These are phyloP conservation scores for Pseudopodoces humilis DNA, from an alignment of 2,113 vertebrate genomes.

Conservation along the genomic window DNA sequence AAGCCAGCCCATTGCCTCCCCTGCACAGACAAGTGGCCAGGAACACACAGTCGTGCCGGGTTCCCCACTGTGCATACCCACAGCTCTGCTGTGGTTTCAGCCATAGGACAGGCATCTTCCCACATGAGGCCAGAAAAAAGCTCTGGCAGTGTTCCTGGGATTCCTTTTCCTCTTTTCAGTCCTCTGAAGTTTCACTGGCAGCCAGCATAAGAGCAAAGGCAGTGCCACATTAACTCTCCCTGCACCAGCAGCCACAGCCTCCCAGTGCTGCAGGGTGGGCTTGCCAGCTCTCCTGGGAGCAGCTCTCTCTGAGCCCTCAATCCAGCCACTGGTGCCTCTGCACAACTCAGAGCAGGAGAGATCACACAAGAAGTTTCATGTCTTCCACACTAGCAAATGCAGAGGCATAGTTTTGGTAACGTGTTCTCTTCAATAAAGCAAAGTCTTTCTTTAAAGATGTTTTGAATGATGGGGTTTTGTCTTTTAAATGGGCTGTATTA, in stretches of 20 bases:
- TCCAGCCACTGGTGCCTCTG: accelerated
- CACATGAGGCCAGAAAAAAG: background rate
- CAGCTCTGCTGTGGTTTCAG: background rate
- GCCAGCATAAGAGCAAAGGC: background rate
- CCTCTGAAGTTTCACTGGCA: background rate
- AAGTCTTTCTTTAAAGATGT: background rate
- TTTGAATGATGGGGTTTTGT: background rate
- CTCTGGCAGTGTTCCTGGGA: background rate
- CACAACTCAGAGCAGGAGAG: background rate
- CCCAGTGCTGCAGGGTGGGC: background rate
- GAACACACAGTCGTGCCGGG: accelerated
- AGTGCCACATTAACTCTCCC: background rate
- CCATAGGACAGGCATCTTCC: background rate
- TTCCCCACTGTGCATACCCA: background rate
- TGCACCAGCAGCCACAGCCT: background rate
- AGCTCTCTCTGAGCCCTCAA: background rate
- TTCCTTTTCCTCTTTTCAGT: background rate
- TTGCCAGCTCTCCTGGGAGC: background rate
- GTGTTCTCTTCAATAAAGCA: accelerated
- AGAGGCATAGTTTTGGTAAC: accelerated
- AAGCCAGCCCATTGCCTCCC: background rate
- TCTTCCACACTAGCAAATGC: background rate
- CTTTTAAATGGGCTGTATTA: background rate
- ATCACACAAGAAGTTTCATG: background rate
- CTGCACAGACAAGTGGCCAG: accelerated